Base-by-base conservation (phyloP, 2,888 invertebrate species). In the Ornithoptera alexandrae region DNA sequence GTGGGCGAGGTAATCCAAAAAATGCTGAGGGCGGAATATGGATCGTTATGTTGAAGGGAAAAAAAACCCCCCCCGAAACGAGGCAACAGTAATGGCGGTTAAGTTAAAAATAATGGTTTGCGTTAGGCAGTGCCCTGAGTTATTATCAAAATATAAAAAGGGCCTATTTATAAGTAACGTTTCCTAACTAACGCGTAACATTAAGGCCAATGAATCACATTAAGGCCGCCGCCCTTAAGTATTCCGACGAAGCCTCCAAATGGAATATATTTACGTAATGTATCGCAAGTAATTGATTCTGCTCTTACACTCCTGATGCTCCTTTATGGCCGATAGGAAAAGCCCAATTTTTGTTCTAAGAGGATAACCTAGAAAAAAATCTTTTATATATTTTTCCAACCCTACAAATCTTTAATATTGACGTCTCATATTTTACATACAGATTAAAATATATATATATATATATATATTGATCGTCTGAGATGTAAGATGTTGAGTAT, bases 81-180 rank as follows among this genome's bases (percentile, higher is more conserved):
- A 75, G 76, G 77, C 75, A 78, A 75, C 74, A 74, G 73, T 69
- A 77, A 78, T 78, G 72, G 75, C 71, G 72, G 76, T 73, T 76
- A 76, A 78, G 78, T 79, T 74, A 76, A 76, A 78, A 77, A 75
- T 78, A 79, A 79, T 76, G 77, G 73, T 72, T 73, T 74, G 74
- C 77, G 75, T 79, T 78, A 65, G 65, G 65, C 67, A 56, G 69
- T 57, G 67, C 36, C 39, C 50, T 46, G 64, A 50, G 66, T 67
- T 71, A 71, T 69, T 69, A 69, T 65, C 68, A 42, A 65, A 60
- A 65, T 65, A 61, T 61, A 24, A 65, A 65, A 69, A 60, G 30
- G 64, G 24, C 60, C 60, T 65, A 65, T 69, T 69, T 61, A 56
- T 69, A 63, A 63, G 59, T 30, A 63, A 63, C 58, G 20, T 42